Evolutionary conservation across 2,797 vertebrate genomes (phyloP), one percentile per base, ranked within the genome.

Genomic region (Rhadinocentrus ornatus): DNA sequence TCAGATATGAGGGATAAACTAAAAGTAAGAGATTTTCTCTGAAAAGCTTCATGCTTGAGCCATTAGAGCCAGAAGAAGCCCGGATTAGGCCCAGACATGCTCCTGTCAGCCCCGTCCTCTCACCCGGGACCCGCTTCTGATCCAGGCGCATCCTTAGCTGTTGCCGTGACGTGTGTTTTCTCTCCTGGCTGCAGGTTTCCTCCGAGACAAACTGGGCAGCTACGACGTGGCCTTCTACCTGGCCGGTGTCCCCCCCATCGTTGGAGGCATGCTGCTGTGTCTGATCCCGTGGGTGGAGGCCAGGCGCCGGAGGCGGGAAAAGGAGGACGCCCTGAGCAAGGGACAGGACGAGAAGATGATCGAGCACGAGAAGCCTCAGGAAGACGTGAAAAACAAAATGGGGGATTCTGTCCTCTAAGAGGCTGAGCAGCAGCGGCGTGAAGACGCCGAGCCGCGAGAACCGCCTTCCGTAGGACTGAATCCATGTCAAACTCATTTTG

Each of bases 161-260:
- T 12, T 37, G 35, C 6, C 13, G 35, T 35, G 10, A 35, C 9
- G 34, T 35, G 34, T 37, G 35, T 37, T 37, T 37, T 37, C 12
- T 37, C 11, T 37, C 35, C 35, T 13, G 35, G 11, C 35, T 37
- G 35, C 35, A 99, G 98, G 98, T 31, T 93, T 95, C 76, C 93
- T 99, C 64, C 93, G 87, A 27, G 98, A 99, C 85, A 86, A 91
- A 3, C 93, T 97, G 2, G 93, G 92, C 3, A 94, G 69, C 84
- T 99, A 99, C 0, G 78, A 98, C 0, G 78, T 95, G 72, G 96
- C 97, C 0, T 99, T 99, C 90, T 99, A 98, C 91, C 92, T 99
- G 80, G 97, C 98, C 0, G 98, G 98, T 0, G 91, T 99, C 66
- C 97, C 98, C 1, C 97, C 98, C 0, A 88, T 99, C 44, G 58